Base-by-base conservation (phyloP, 2,888 invertebrate species). In the Onchidella celtica region DNA sequence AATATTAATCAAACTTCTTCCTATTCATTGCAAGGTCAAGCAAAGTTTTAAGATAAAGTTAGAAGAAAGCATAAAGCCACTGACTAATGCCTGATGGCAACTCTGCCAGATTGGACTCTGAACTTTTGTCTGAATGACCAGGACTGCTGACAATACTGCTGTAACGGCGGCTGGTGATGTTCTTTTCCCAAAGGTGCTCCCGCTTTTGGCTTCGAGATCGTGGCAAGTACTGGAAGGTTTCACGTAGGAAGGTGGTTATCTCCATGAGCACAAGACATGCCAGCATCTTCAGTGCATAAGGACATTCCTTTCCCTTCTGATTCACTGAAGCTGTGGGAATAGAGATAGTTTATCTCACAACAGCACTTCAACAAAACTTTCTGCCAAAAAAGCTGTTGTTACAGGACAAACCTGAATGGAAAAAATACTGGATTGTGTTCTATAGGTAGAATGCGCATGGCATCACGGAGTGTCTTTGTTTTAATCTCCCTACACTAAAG, bases 241-340 rank as follows among this genome's bases (percentile, higher is more conserved):
- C 99, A 24, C 99, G 95, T 76, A 99, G 94, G 93, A 99, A 99
- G 0, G 98, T 95, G 0, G 99, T 99, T 81, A 99, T 98, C 95
- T 99, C 99, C 91, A 97, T 95, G n/a, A 99, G 95, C 29, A 99
- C 95, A 79, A 97, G 96, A 92, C 99, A 99, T 1, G 99, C 99
- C 68, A 99, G 95, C 87, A 99, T 95, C 90, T 98, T 96, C 73
- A 99, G 94, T 0, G 94, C 94, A 84, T 93, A 93, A 1, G 95
- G 95, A 92, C 99, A 99, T 57, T 90, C 91, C 9, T 88, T 88
- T 3, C 93, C 93, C 40, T 87, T 87, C 9, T 86, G 86, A 85
- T 93, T 93, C 29, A 93, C 92, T 38, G 92, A 91, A 24, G 92
- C 93, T 93, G 74, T 0, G 34, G 6, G 47, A 17, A 47, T 47